These are phyloP conservation scores for Aratinga solstitialis DNA, from an alignment of 2,797 vertebrate genomes.

Conservation along the genomic window DNA sequence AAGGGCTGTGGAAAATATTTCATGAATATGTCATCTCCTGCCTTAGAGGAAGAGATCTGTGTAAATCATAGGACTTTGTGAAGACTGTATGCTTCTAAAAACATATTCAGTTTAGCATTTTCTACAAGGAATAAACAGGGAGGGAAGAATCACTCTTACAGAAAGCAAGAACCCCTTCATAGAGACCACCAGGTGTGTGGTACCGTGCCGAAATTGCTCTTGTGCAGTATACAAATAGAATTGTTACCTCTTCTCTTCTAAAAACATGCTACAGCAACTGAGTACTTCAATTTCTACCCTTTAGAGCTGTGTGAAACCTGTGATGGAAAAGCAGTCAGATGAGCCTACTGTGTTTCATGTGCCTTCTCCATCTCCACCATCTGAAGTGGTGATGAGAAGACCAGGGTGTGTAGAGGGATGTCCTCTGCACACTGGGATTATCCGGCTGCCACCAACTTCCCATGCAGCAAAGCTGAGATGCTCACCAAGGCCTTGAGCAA, in stretches of 20 bases:
- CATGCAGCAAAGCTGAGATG: neutral
- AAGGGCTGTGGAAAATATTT: neutral
- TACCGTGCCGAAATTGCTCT: neutral
- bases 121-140: neutral
- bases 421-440: neutral
- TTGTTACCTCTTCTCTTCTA: neutral
- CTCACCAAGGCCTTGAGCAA: neutral
- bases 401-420: accelerated
- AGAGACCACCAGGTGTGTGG: neutral
- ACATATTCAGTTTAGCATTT: neutral
- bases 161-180: neutral
- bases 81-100: neutral
- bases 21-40: neutral
- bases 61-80: neutral
- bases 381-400: neutral
- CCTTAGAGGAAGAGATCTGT: neutral
- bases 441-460: neutral
- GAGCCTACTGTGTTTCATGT: accelerated
- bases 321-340: neutral
- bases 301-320: neutral
- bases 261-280: neutral
- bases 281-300: neutral
- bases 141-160: neutral
- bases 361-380: neutral
- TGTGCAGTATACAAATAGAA: neutral